These are phyloP conservation scores for Sebastes diploproa DNA, from an alignment of 2,797 vertebrate species.

Conservation along the genomic window DNA sequence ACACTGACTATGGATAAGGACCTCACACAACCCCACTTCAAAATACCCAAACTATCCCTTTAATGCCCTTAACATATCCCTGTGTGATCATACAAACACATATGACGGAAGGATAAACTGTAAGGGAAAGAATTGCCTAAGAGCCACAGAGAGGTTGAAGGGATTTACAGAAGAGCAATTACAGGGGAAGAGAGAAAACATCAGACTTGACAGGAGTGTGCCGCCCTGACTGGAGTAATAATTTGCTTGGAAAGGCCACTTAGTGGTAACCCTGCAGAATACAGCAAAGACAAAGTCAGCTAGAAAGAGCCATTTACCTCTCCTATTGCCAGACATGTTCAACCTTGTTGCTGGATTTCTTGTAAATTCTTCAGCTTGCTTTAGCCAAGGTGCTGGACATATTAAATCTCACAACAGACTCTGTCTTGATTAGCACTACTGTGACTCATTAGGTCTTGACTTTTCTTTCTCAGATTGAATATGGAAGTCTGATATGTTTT, in stretches of 20 bases:
- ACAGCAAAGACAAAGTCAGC: constrained; percentile 33
- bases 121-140: background rate
- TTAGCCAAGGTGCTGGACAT: constrained; percentile 14
- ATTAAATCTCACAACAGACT: background rate
- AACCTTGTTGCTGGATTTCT: constrained; percentile 36
- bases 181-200: constrained; percentile 16
- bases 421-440: background rate
- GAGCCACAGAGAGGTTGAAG: constrained; percentile 17
- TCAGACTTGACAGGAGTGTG: constrained; percentile 42
- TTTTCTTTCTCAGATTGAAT: background rate
- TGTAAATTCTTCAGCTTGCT: constrained; percentile 11
- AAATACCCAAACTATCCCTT: too few relatives aligned
- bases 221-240: constrained; percentile 40
- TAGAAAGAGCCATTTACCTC: constrained; percentile 10
- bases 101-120: background rate
- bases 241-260: constrained; percentile 43
- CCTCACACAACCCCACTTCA: too few relatives aligned
- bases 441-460: background rate
- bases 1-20: too few relatives aligned
- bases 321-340: constrained; percentile 29
- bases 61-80: background rate
- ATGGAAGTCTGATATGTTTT: background rate
- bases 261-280: constrained; percentile 37
- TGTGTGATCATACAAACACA: background rate
- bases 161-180: constrained; percentile 38